Evolutionary conservation across 2,797 vertebrate species (phyloP).

Genomic region (Rallus crepitans): DNA sequence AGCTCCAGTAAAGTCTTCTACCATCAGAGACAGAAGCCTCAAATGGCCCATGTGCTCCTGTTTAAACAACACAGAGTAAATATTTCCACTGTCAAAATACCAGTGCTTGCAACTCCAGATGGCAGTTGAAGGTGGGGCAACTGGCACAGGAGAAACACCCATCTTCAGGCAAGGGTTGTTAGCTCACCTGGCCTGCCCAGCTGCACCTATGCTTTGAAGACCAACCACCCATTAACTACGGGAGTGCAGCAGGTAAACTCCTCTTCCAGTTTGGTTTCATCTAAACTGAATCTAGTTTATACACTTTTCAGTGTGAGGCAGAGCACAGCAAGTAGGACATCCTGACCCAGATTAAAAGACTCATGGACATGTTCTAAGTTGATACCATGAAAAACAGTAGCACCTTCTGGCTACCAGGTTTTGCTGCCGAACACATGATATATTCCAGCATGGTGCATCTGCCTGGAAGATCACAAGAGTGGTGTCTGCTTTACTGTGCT

Average conservation of each 20-base stretch:
- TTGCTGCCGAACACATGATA: neutral
- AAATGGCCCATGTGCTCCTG: neutral
- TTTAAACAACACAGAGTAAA: neutral
- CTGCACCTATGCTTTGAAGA: neutral
- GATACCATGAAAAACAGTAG: neutral
- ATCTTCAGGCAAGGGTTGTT: neutral
- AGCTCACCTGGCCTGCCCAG: neutral
- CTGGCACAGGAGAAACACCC: neutral
- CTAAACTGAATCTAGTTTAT: neutral
- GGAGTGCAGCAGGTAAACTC: neutral
- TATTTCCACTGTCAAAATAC: no score
- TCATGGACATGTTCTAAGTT: fast-evolving
- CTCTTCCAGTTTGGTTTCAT: neutral
- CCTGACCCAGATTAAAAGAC: neutral
- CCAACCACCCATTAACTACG: fast-evolving
- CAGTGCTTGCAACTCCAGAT: neutral
- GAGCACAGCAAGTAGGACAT: neutral
- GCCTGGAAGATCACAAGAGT: neutral
- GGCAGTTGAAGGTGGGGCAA: neutral
- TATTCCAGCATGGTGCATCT: neutral
- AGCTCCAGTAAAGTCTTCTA: neutral
- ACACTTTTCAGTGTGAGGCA: neutral
- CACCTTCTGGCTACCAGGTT: neutral
- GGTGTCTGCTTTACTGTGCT: neutral
- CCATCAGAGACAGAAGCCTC: neutral